A percentile compares a stretch with the other conserved stretches of the same genome.
These are phyloP conservation scores for Spodoptera exigua DNA, from an alignment of 2,888 invertebrate species.

Conservation along the genomic window DNA sequence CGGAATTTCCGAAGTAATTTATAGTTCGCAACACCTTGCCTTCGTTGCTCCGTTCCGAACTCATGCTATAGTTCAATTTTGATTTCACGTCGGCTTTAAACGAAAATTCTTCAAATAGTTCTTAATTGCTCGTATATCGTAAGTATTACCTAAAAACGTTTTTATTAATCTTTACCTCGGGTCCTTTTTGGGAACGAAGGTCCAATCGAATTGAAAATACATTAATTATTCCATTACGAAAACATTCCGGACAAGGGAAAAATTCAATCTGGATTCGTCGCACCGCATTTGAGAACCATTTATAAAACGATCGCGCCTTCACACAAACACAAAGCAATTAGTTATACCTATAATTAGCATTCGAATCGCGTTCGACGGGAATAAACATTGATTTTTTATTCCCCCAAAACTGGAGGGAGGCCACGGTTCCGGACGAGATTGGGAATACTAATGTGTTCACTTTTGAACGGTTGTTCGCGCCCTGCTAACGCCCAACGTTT, in stretches of 20 bases:
- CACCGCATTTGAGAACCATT: conserved; percentile 64
- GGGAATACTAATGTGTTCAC: conserved; percentile 88
- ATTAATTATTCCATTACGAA: conserved; percentile 62
- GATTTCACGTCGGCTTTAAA: conserved; percentile 46
- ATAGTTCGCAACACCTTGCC: conserved; percentile 81
- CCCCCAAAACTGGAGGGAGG: conserved; percentile 84
- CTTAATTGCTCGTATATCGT: conserved; percentile 20
- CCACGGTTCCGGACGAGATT: conserved; percentile 75
- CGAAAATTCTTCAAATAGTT: conserved; percentile 49
- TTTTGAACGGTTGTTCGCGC: conserved; percentile 88
- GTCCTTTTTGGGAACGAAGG: conserved; percentile 31
- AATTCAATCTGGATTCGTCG: conserved; percentile 65
- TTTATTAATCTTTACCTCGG: conserved; percentile 8
- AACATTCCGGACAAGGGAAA: conserved; percentile 59
- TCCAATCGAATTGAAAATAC: conserved; percentile 57
- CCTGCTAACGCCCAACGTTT: conserved; percentile 87
- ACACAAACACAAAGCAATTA: conserved; percentile 85
- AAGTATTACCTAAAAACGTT: conserved; percentile 19
- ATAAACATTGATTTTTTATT: conserved; percentile 89
- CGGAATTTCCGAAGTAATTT: conserved; percentile 84
- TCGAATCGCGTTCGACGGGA: conserved; percentile 84
- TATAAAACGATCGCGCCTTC: conserved; percentile 73
- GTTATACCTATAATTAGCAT: conserved; percentile 85
- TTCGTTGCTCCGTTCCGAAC: conserved; percentile 58
- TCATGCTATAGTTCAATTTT: conserved; percentile 56